A percentile compares a stretch with the other conserved stretches of the same genome.
Conservation (phyloP, 2,888 invertebrate species). For the Dione vanillae region DNA sequence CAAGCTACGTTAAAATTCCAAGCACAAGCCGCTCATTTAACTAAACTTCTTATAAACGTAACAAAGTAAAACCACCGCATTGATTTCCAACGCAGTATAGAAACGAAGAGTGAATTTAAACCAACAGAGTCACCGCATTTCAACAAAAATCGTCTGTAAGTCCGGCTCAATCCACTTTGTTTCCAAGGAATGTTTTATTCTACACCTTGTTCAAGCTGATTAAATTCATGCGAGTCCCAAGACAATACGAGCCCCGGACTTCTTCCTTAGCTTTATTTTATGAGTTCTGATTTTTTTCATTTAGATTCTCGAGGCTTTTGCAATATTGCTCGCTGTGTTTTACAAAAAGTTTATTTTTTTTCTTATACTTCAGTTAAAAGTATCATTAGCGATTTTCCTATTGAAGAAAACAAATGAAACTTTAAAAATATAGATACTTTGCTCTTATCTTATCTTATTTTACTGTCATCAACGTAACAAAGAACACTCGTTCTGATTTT, state of each 20-base stretch:
- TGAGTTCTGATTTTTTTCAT: constrained; percentile 38
- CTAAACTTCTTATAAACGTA: constrained; percentile 4
- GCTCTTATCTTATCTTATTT: neutral
- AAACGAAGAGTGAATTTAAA: constrained; percentile 28
- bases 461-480: neutral
- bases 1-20: neutral
- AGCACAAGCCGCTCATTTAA: constrained; percentile 7
- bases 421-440: neutral
- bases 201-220: constrained; percentile 51
- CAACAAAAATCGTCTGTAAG: constrained; percentile 42
- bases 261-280: constrained; percentile 38
- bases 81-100: constrained; percentile 13
- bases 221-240: constrained; percentile 49
- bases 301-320: constrained; percentile 27
- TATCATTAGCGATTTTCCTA: constrained; percentile 11
- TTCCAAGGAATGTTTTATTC: constrained; percentile 48
- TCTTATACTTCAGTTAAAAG: constrained; percentile 1
- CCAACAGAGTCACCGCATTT: constrained; percentile 30
- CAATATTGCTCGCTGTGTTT: constrained; percentile 14
- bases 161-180: constrained; percentile 49
- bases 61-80: constrained; percentile 16
- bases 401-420: constrained; percentile 1
- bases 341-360: constrained; percentile 4
- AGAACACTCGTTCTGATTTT: neutral
- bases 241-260: constrained; percentile 41